Conservation (phyloP, 2,888 invertebrate genomes). For the Tiliacea citrago region DNA sequence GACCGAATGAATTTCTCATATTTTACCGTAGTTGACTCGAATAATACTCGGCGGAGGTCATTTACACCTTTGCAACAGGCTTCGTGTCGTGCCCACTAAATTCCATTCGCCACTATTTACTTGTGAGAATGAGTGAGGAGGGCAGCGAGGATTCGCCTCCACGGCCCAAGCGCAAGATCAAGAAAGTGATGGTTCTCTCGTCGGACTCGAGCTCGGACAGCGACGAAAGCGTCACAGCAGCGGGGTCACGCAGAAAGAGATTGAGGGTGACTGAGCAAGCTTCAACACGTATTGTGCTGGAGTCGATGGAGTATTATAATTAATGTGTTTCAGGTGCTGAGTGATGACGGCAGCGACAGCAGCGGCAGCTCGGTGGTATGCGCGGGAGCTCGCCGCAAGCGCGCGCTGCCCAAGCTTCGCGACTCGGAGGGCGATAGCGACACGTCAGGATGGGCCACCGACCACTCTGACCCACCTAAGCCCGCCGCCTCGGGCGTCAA, state of each 20-base stretch:
- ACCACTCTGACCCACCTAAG: constrained; percentile 68
- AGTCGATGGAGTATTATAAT: constrained; percentile 26
- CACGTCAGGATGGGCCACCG: constrained; percentile 78
- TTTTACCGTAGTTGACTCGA: constrained; percentile 72
- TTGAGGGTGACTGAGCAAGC: constrained; percentile 81
- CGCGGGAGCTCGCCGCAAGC: constrained; percentile 77
- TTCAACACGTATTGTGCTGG: constrained; percentile 14
- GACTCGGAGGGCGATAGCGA: constrained; percentile 85
- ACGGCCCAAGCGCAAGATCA: constrained; percentile 82
- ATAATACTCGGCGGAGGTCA: constrained; percentile 80
- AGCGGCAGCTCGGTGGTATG: constrained; percentile 82
- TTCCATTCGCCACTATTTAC: constrained; percentile 74
- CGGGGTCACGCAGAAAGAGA: constrained; percentile 85
- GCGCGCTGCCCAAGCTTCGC: constrained; percentile 78
- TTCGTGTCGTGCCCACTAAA: constrained; percentile 84
- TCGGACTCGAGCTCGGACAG: constrained; percentile 86
- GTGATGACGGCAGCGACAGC: constrained; percentile 87
- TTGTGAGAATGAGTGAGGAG: constrained; percentile 84
- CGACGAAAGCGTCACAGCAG: constrained; percentile 83
- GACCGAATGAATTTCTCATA: constrained; percentile 78
- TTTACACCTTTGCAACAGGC: constrained; percentile 85
- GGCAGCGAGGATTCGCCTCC: constrained; percentile 81
- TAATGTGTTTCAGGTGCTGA: constrained; percentile 86
- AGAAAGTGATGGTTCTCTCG: constrained; percentile 80
- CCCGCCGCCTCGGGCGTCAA: constrained; percentile 56